Conservation (phyloP, 2,888 invertebrate genomes). For the Kuschelorhynchus macadamiae region DNA sequence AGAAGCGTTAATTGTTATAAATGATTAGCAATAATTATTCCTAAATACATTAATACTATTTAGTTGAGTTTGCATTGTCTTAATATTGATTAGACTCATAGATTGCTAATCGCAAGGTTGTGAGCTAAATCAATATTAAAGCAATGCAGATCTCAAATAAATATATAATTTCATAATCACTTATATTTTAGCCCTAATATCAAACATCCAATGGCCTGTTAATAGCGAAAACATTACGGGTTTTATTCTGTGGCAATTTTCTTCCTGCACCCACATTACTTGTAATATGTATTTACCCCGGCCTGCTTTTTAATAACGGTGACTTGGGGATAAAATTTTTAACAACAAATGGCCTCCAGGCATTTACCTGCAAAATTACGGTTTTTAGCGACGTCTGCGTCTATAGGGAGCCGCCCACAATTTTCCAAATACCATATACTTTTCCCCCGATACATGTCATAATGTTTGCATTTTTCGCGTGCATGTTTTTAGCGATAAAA, state of each 20-base stretch:
- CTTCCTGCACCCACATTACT: slow-evolving; percentile 23
- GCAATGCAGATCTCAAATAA: no score
- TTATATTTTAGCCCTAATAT: no score
- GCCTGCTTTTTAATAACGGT: slow-evolving; percentile 31
- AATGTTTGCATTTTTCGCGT: slow-evolving; percentile 41
- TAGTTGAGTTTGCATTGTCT: no score
- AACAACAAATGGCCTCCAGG: slow-evolving; percentile 49
- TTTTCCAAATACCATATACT: slow-evolving; percentile 56
- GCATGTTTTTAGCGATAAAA: no score
- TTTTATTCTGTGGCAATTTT: slow-evolving; percentile 48
- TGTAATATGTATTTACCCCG: slow-evolving; percentile 34
- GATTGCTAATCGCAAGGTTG: no score
- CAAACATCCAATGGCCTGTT: slow-evolving; percentile 15
- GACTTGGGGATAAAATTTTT: slow-evolving; percentile 48
- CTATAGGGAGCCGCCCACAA: slow-evolving; percentile 52
- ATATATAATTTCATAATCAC: no score
- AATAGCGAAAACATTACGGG: slow-evolving; percentile 53
- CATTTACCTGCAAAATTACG: slow-evolving; percentile 51
- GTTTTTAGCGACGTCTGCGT: slow-evolving; percentile 48
- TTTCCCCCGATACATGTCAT: slow-evolving; percentile 54
- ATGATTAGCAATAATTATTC: no score
- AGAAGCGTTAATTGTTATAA: no score
- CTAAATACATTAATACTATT: no score
- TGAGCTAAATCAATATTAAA: no score
- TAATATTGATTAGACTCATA: no score